Evolutionary conservation across 2,797 vertebrate species (phyloP), one percentile per base, ranked within the genome.

Genomic region (Labroides dimidiatus): DNA sequence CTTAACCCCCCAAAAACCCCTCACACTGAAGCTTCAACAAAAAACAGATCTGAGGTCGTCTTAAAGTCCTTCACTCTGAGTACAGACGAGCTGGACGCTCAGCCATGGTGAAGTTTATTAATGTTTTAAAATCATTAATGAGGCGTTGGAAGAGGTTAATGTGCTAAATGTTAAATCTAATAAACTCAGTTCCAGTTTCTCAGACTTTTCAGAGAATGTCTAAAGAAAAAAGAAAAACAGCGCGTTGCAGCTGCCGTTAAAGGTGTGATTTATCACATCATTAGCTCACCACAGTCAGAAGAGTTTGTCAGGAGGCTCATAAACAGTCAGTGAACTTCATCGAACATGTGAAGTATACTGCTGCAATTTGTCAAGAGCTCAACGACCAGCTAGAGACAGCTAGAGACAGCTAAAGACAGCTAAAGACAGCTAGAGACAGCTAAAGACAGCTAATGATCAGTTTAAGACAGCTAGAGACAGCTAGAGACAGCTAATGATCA

Each of bases 181-280:
- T 3, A 6, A 27, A 6, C 27, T 27, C 6, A 6, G 3, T 27
- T 27, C 6, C 27, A 3, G 6, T 27, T 27, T 27, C 27, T 27
- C 27, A 27, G 27, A 27, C 27, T 27, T 27, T 27, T 27, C 6
- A 21, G 49, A 6, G 30, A 12, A 39, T 33, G 10, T n/a, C 13
- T 16, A 6, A 24, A 49, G 20, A 49, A n/a, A n/a, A n/a, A n/a
- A n/a, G n/a, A 53, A 62, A 75, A 49, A 19, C 54, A 41, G 53
- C 19, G 13, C 21, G 16, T 27, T 33, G n/a, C 1, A 20, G n/a
- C 15, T 43, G 10, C n/a, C 47, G 62, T 57, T 55, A 52, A 61
- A 55, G 45, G 53, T 30, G 41, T n/a, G 62, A 74, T 79, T 79
- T 65, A 57, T 74, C 77, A 65, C 52, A 53, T 65, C 61, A 74